Evolutionary conservation across 23 tunicate genomes (phyloP).

Genomic region (Ciona savignyi): DNA sequence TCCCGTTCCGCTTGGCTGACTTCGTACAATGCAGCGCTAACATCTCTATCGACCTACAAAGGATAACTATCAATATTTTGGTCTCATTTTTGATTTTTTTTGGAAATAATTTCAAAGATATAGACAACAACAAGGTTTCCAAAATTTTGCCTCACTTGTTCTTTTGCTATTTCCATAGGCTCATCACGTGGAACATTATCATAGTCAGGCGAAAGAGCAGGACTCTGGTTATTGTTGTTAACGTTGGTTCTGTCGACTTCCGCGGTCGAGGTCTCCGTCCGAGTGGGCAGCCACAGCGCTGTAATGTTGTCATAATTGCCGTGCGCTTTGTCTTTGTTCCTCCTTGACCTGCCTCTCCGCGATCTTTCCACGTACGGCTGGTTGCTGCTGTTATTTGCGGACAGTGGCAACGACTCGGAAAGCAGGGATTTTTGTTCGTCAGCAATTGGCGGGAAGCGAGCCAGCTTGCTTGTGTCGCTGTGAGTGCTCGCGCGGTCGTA

Average conservation of each 20-base stretch:
- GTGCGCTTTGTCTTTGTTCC: not conserved
- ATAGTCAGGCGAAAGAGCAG: not conserved
- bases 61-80: not conserved
- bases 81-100: no score
- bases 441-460: not conserved
- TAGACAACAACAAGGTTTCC: no score
- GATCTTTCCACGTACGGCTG: not conserved
- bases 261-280: not conserved
- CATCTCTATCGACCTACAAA: slow-evolving; percentile 13
- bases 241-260: not conserved
- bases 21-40: slow-evolving; percentile 35
- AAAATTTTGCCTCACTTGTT: no score
- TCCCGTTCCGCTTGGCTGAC: slow-evolving; percentile 18
- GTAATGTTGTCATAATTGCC: not conserved
- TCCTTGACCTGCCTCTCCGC: not conserved
- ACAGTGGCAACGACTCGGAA: not conserved
- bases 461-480: not conserved
- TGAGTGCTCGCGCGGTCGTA: not conserved
- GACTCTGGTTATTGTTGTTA: not conserved
- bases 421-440: not conserved
- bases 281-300: not conserved
- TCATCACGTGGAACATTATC: not conserved
- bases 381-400: not conserved
- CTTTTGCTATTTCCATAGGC: not conserved
- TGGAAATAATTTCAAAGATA: not conserved